These are phyloP conservation scores for Polyommatus icarus DNA, from an alignment of 2,888 invertebrate species.

Conservation along the genomic window DNA sequence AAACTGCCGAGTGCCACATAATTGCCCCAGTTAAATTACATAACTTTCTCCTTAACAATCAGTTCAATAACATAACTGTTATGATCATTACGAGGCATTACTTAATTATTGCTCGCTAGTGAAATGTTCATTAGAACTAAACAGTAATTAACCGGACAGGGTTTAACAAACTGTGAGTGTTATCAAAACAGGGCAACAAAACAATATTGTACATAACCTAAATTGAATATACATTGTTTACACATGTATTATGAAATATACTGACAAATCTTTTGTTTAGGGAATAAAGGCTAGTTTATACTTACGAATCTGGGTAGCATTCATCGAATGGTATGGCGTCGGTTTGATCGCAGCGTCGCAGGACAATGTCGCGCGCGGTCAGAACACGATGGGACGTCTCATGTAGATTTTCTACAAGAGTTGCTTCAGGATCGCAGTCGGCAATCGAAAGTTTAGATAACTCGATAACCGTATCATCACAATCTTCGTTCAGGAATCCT, in stretches of 20 bases:
- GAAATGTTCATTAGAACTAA: background rate
- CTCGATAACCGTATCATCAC: slow-evolving; percentile 80
- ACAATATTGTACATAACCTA: background rate
- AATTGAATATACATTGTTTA: background rate
- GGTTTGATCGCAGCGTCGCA: slow-evolving; percentile 85
- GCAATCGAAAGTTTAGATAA: slow-evolving; percentile 76
- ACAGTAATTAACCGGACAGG: background rate
- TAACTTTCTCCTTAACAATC: background rate
- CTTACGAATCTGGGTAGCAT: slow-evolving; percentile 84
- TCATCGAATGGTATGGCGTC: slow-evolving; percentile 82
- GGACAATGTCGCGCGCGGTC: slow-evolving; percentile 74
- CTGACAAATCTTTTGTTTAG: slow-evolving; percentile 32
- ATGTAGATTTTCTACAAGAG: slow-evolving; percentile 69
- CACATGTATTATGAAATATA: slow-evolving; percentile 31
- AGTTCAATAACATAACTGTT: background rate
- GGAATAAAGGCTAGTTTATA: slow-evolving; percentile 37
- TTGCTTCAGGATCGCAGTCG: slow-evolving; percentile 69
- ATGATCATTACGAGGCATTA: background rate
- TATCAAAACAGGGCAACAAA: background rate
- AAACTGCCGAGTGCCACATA: background rate
- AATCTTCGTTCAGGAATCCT: slow-evolving; percentile 79
- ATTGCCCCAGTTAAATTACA: slow-evolving; percentile 10
- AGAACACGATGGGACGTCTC: slow-evolving; percentile 61
- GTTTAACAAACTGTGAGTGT: background rate
- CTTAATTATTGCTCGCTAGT: background rate